phyloP scores from a whole-genome alignment of 2,888 invertebrate genomes.

The Urechis unicinctus region DNA sequence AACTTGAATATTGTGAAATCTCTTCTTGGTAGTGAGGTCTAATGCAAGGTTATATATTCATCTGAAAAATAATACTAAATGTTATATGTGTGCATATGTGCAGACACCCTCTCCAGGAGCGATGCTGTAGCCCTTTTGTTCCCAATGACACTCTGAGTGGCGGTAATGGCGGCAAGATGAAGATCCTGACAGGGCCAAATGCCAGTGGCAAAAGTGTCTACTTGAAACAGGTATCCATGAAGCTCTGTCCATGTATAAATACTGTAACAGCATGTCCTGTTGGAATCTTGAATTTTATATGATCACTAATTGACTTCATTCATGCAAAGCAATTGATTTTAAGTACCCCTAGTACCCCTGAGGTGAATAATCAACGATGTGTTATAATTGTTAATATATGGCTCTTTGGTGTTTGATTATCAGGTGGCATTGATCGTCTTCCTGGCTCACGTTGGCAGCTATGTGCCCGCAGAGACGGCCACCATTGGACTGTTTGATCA shows the following conservation, averaged over 20 bases:
- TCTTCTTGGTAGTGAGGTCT: too few species aligned
- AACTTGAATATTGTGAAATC: too few species aligned
- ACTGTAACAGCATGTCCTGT: not conserved
- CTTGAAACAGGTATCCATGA: constrained; percentile 67
- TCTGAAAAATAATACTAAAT: too few species aligned
- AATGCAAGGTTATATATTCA: too few species aligned
- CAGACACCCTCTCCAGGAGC: constrained; percentile 71
- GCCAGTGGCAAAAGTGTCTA: constrained; percentile 88
- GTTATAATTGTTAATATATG: too few species aligned
- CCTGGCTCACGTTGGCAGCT: constrained; percentile 83
- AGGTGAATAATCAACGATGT: too few species aligned
- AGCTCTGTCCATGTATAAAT: not conserved
- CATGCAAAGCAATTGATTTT: not conserved
- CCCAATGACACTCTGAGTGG: constrained; percentile 65
- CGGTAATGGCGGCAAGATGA: constrained; percentile 55
- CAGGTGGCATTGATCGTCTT: constrained; percentile 69
- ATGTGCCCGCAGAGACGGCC: constrained; percentile 74
- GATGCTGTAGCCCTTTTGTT: constrained; percentile 63
- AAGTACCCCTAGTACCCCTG: not conserved
- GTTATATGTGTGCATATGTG: too few species aligned
- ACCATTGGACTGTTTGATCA: constrained; percentile 66
- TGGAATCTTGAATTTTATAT: too few species aligned
- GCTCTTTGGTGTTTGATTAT: too few species aligned
- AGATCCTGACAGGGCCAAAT: constrained; percentile 79
- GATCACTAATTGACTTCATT: not conserved